These are phyloP conservation scores for Poeciliopsis retropinna DNA, from an alignment of 2,113 vertebrate genomes.

Conservation along the genomic window DNA sequence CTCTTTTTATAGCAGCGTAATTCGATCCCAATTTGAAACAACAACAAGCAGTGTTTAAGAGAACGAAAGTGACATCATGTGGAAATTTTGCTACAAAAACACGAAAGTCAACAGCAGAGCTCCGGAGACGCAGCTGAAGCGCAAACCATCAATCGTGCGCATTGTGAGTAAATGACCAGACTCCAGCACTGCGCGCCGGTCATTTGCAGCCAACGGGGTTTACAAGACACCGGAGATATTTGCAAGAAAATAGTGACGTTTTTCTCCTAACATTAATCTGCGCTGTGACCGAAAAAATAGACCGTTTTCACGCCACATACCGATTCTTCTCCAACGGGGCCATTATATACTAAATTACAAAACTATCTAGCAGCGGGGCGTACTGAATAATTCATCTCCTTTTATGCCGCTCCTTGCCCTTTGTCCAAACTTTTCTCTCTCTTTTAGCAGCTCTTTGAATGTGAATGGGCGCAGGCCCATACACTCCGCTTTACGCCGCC, in stretches of 20 bases:
- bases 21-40: constrained; percentile 78
- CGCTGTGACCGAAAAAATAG: constrained; percentile 60
- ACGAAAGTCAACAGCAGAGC: constrained; percentile 17
- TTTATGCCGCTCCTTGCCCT: constrained; percentile 84
- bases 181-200: constrained; percentile 2
- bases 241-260: constrained; percentile 50
- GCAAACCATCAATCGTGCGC: background rate
- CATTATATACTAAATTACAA: constrained; percentile 86
- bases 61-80: constrained; percentile 15
- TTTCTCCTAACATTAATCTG: constrained; percentile 51
- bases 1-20: constrained; percentile 86
- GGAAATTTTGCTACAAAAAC: constrained; percentile 17
- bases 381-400: constrained; percentile 85
- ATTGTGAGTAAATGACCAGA: background rate
- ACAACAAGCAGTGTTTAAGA: constrained; percentile 26
- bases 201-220: constrained; percentile 22
- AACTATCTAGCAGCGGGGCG: constrained; percentile 89
- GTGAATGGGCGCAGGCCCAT: constrained; percentile 79
- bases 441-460: constrained; percentile 80
- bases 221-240: constrained; percentile 36
- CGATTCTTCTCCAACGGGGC: constrained; percentile 78
- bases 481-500: constrained; percentile 55
- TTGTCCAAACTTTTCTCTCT: constrained; percentile 79
- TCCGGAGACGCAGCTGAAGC: constrained; percentile 4
- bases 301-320: constrained; percentile 83